Base-by-base conservation (phyloP, 2,797 vertebrate species). In the Gallinago solitaria region DNA sequence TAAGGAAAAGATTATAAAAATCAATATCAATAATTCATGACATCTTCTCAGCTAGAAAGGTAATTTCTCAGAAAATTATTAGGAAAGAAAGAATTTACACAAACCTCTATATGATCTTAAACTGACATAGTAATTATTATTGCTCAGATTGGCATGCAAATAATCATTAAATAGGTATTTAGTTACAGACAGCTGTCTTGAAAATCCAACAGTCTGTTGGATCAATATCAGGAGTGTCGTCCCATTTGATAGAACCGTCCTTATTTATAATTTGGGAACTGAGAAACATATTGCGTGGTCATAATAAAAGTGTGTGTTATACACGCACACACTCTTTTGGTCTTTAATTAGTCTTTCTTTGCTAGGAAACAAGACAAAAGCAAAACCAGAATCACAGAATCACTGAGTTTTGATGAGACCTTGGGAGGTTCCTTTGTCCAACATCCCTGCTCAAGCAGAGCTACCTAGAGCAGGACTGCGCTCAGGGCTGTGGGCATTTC, bases 1-100 rank as follows among this genome's bases (percentile, higher is more conserved):
- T 85, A 96, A 87, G 57, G 74, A 39, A 93, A 91, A 79, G 12
- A 94, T 76, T 93, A 70, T 83, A 93, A 94, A 92, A 95, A 91
- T 80, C 48, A 80, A 8, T 89, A 93, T 93, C 16, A 92, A 92
- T 95, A 95, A 97, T 96, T 97, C 21, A 96, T 90, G 2, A 61
- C 3, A 1, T 81, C 77, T 88, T 88, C 90, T 91, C 93, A 27
- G 30, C 56, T 88, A 59, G 68, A 85, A 94, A 96, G 71, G 48
- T 83, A 90, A 94, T 87, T 94, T 93, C 68, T 92, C 2, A 9
- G 39, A 64, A 90, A 95, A 94, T 90, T 95, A 84, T 93, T 90
- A 84, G 27, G 57, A 90, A 92, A 83, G 87, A 94, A 91, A 84
- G 71, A 80, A 96, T 95, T 95, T 95, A 89, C 53, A 90, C 64